Conservation (phyloP, 2,888 invertebrate species). For the Brachyptera risi region DNA sequence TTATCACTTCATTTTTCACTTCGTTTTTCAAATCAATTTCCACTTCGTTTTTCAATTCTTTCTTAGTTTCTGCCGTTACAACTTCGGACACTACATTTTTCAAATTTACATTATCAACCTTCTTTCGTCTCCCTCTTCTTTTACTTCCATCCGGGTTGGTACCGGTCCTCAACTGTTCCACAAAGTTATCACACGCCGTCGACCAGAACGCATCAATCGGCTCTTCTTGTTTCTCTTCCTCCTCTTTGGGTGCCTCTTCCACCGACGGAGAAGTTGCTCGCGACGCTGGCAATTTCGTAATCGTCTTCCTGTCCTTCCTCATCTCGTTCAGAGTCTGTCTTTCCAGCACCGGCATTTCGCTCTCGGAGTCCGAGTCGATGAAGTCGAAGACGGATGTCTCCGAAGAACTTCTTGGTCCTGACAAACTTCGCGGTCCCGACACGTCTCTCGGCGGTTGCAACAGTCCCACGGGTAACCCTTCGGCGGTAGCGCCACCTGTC, state of each 20-base stretch:
- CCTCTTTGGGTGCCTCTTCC: slow-evolving; percentile 19
- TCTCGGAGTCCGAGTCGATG: slow-evolving; percentile 59
- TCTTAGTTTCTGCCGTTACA: slow-evolving; percentile 33
- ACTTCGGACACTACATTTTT: slow-evolving; percentile 24
- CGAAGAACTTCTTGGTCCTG: slow-evolving; percentile 55
- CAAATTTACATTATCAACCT: slow-evolving; percentile 25
- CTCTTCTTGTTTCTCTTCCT: slow-evolving; percentile 34
- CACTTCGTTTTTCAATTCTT: slow-evolving; percentile 28
- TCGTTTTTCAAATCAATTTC: slow-evolving; percentile 30
- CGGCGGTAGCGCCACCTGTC: slow-evolving; percentile 26
- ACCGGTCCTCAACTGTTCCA: slow-evolving; percentile 66
- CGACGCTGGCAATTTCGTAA: slow-evolving; percentile 50
- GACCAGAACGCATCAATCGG: slow-evolving; percentile 54
- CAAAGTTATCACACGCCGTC: slow-evolving; percentile 71
- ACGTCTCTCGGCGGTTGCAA: too few species aligned
- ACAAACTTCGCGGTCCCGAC: slow-evolving; percentile 45
- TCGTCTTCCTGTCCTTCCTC: slow-evolving; percentile 53
- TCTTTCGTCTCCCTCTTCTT: slow-evolving; percentile 35
- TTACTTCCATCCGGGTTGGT: slow-evolving; percentile 33
- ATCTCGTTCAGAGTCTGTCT: slow-evolving; percentile 64
- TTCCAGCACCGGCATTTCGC: slow-evolving; percentile 57
- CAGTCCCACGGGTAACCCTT: slow-evolving; percentile 40
- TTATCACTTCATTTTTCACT: slow-evolving; percentile 34
- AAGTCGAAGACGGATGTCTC: slow-evolving; percentile 63
- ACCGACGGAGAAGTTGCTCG: background rate